Base-by-base conservation (phyloP, 2,888 invertebrate species). In the Scaptomyza reducta region DNA sequence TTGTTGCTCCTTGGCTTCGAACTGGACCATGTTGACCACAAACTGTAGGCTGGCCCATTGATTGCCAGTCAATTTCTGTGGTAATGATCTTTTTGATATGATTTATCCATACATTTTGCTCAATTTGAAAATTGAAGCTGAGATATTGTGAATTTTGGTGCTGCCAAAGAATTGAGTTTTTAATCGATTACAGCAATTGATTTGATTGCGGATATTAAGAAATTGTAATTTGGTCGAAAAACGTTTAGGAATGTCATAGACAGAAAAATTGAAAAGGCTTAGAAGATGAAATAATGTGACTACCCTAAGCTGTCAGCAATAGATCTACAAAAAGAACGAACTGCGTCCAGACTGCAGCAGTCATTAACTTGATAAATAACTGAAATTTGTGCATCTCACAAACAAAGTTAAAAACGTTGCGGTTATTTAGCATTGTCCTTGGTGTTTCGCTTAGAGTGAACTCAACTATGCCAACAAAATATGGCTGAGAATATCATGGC, bases 1-100 rank as follows among this genome's bases (percentile, higher is more conserved):
- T 66, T 80, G 72, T 77, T 77, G 77, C 61, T 59, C 35, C 45
- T 63, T 51, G 55, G n/a, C 57, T 33, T 46, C 41, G n/a, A 51
- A 5, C 22, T 33, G 33, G 42, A 4, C 29, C 4, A 40, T 35
- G 31, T 18, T 18, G 61, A 67, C 79, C 80, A 55, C 72, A 80
- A 75, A 46, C 49, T 61, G 61, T 57, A 62, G 77, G 47, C 61
- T 27, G 51, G 56, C 25, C 13, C 53, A 47, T 59, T 64, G 72
- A 70, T 59, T 63, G 61, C 47, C 47, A 47, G 50, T 55, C 54
- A 55, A 63, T 64, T 55, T 62, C 18, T 70, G 70, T 51, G 77
- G 77, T 71, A 66, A 71, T 54, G 44, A 44, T 46, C 56, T 58
- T 53, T 77, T 50, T 29, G 66, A 46, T 59, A 61, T 51, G 63